Percentiles rank a stretch among this genome's conserved stretches.
phyloP scores from a whole-genome alignment of 2,888 invertebrate species.

The Hydrotaea diabolus region DNA sequence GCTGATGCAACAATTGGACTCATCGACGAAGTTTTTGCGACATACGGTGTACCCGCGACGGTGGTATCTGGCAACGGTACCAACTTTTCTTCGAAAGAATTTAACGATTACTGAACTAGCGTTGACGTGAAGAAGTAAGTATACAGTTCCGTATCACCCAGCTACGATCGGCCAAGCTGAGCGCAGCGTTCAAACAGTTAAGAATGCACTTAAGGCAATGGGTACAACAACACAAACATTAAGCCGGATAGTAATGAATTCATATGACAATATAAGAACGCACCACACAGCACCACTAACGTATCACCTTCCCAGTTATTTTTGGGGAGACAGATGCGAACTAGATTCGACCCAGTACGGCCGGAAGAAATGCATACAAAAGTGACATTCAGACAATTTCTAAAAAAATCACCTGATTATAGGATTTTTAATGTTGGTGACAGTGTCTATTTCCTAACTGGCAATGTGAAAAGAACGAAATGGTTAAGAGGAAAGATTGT shows the following conservation, averaged over 20 bases:
- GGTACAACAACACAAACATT: conserved; percentile 36
- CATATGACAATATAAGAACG: conserved; percentile 46
- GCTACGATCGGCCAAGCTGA: neutral
- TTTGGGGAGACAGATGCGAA: conserved; percentile 25
- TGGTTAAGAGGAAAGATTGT: neutral
- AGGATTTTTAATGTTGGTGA: neutral
- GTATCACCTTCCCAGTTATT: conserved; percentile 16
- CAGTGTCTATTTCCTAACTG: neutral
- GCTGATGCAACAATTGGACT: conserved; percentile 53
- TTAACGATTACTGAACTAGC: conserved; percentile 43
- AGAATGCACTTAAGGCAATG: conserved; percentile 62
- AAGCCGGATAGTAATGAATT: conserved; percentile 53
- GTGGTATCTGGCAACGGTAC: conserved; percentile 71
- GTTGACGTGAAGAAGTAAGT: neutral
- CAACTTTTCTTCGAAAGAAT: conserved; percentile 61
- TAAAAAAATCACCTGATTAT: neutral
- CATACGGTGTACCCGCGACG: conserved; percentile 68
- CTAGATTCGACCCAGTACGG: conserved; percentile 12
- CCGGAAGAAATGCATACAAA: neutral
- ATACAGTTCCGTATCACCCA: too few relatives aligned
- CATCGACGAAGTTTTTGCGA: conserved; percentile 67
- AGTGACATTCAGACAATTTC: neutral
- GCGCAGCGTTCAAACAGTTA: conserved; percentile 43
- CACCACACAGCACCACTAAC: conserved; percentile 41
- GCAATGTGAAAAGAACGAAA: neutral